Percentiles rank a stretch among this genome's conserved stretches.
Evolutionary conservation across 2,888 invertebrate species (phyloP).

Genomic region (Thymelicus lineola): DNA sequence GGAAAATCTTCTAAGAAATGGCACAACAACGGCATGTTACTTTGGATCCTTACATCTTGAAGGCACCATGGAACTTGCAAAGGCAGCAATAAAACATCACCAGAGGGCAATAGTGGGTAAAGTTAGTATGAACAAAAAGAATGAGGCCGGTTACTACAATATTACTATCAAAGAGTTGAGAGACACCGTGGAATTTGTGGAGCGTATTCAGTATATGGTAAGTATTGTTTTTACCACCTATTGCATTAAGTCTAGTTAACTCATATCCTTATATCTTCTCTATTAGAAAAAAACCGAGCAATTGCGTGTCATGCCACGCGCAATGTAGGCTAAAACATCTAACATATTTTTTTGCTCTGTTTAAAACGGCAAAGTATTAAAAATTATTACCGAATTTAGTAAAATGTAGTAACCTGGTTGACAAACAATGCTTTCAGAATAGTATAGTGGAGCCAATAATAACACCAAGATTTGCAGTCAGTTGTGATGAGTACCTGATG

Average conservation of each 20-base stretch:
- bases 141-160: constrained; percentile 87
- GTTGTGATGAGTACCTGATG: constrained; percentile 90
- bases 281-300: too few species aligned
- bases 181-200: constrained; percentile 87
- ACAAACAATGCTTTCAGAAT: constrained; percentile 78
- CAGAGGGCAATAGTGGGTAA: constrained; percentile 96
- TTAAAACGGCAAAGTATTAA: too few species aligned
- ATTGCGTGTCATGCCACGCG: too few species aligned
- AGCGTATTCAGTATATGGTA: constrained; percentile 66
- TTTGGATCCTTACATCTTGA: constrained; percentile 92
- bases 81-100: constrained; percentile 86
- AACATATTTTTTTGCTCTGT: too few species aligned
- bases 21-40: constrained; percentile 96
- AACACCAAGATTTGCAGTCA: constrained; percentile 94
- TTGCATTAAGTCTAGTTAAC: too few species aligned
- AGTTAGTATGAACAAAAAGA: constrained; percentile 91
- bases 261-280: too few species aligned
- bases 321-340: too few species aligned
- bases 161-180: constrained; percentile 84
- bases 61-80: constrained; percentile 89
- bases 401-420: too few species aligned
- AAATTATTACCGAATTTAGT: too few species aligned
- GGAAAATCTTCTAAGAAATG: constrained; percentile 90
- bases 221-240: constrained; percentile 1
- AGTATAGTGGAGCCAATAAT: constrained; percentile 90